These are phyloP conservation scores for Argopecten irradians DNA, from an alignment of 1,140 invertebrate genomes.

Conservation along the genomic window DNA sequence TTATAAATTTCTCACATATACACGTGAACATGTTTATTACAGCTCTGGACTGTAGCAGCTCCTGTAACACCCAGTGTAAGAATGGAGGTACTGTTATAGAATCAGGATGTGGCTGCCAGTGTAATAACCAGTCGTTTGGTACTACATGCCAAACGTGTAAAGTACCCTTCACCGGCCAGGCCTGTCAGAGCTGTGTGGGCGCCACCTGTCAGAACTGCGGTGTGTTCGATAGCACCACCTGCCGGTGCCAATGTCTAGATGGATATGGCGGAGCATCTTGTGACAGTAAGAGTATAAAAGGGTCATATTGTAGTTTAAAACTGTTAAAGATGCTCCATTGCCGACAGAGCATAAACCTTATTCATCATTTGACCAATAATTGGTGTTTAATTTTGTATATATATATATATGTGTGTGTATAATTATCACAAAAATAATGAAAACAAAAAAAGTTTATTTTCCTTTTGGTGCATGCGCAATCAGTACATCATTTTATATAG, in stretches of 20 bases:
- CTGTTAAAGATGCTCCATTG: too few relatives aligned
- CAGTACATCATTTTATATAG: too few relatives aligned
- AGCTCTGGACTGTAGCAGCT: background rate
- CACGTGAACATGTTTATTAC: background rate
- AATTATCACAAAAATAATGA: too few relatives aligned
- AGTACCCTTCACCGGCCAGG: conserved; percentile 28
- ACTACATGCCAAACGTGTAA: conserved; percentile 30
- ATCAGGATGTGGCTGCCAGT: conserved; percentile 33
- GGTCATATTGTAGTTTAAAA: too few relatives aligned
- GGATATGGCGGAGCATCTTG: conserved; percentile 42
- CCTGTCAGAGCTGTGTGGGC: conserved; percentile 33
- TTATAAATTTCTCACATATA: too few relatives aligned
- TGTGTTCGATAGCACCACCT: conserved; percentile 26
- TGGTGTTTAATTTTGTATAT: too few relatives aligned
- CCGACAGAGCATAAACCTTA: too few relatives aligned
- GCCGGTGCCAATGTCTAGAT: conserved; percentile 37
- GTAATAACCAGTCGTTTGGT: conserved; percentile 37
- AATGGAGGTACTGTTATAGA: conserved; percentile 34
- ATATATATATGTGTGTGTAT: background rate
- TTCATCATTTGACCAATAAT: too few relatives aligned
- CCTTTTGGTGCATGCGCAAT: too few relatives aligned
- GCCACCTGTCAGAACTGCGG: conserved; percentile 41
- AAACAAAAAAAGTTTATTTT: too few relatives aligned
- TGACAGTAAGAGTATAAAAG: conserved; percentile 35
- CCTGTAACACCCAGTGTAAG: conserved; percentile 4